Conservation (phyloP, 2,797 vertebrate genomes). For the Gorsachius magnificus region DNA sequence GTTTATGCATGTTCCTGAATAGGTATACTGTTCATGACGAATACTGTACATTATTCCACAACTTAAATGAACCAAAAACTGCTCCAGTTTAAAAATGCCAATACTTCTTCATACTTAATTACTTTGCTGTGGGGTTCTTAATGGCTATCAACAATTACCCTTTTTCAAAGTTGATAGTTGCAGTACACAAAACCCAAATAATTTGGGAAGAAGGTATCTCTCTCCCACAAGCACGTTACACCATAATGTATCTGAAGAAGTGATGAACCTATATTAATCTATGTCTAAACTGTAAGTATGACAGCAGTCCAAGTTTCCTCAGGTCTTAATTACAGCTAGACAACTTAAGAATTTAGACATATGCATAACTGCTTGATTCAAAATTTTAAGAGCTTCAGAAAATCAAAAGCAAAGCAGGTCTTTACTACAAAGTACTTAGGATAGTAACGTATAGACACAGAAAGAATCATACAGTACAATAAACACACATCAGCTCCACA, state of each 20-base stretch:
- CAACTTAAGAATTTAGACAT: neutral
- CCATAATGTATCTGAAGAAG: neutral
- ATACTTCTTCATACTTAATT: neutral
- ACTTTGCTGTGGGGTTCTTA: neutral
- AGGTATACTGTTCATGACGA: neutral
- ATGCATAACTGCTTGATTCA: neutral
- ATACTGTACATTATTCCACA: neutral
- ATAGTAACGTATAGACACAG: neutral
- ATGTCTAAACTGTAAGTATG: neutral
- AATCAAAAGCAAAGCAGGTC: neutral
- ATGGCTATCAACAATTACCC: neutral
- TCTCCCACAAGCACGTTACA: neutral
- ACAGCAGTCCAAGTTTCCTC: neutral
- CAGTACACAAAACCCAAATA: neutral
- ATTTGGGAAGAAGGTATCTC: neutral
- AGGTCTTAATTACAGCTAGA: neutral
- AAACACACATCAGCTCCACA: neutral
- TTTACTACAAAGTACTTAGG: neutral
- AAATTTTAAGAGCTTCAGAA: neutral
- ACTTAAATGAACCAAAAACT: neutral
- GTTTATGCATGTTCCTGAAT: neutral
- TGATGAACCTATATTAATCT: neutral
- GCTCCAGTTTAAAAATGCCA: neutral
- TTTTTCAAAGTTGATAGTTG: neutral
- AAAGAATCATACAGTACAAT: neutral